A percentile compares a stretch with the other conserved stretches of the same genome.
These are phyloP conservation scores for Sylvia borin DNA, from an alignment of 2,797 vertebrate genomes.

Conservation along the genomic window DNA sequence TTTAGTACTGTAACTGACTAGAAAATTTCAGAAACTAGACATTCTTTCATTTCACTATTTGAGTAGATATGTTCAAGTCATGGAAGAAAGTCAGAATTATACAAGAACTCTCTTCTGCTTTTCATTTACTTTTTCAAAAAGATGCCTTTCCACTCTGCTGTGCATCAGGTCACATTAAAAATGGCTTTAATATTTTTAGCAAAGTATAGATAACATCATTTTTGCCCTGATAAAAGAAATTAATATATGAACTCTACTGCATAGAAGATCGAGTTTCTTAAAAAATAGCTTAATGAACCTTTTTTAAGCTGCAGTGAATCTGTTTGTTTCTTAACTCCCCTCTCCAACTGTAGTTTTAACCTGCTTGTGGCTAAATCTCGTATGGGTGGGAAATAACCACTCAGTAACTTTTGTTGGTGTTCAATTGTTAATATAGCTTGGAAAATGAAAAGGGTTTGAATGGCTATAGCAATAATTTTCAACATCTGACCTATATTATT, in stretches of 20 bases:
- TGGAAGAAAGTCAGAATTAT: slow-evolving; percentile 44
- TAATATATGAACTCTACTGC: background rate
- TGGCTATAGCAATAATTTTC: background rate
- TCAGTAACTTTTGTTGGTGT: background rate
- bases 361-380: background rate
- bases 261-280: background rate
- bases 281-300: background rate
- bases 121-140: slow-evolving; percentile 59
- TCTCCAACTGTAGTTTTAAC: background rate
- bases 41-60: slow-evolving; percentile 50
- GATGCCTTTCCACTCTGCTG: background rate
- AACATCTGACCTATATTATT: background rate
- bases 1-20: slow-evolving; percentile 10
- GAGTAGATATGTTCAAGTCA: slow-evolving; percentile 32
- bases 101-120: slow-evolving; percentile 12
- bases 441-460: background rate
- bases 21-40: slow-evolving; percentile 28
- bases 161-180: slow-evolving; percentile 51
- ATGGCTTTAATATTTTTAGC: slow-evolving; percentile 58
- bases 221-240: slow-evolving; percentile 43
- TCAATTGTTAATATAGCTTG: background rate
- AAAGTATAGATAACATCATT: slow-evolving; percentile 14
- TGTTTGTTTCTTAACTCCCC: background rate
- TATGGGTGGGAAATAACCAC: background rate
- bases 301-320: background rate